Percentiles rank a stretch among this genome's conserved stretches.
Conservation (phyloP, 2,888 invertebrate genomes). For the Physocephala rufipes region DNA sequence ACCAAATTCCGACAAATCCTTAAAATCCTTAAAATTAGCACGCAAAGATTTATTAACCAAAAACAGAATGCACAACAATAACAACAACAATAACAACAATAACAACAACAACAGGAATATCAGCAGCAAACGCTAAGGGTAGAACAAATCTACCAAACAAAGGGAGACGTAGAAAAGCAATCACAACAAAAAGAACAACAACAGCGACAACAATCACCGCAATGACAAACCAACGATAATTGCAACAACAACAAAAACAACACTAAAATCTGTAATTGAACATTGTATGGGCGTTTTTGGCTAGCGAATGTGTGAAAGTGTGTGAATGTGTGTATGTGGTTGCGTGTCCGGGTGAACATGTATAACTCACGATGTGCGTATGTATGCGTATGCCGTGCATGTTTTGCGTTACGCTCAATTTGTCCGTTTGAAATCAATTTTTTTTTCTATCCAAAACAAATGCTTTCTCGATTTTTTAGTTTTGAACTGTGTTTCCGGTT, state of each 20-base stretch:
- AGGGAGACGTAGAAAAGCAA: too few relatives aligned
- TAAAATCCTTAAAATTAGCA: slow-evolving; percentile 35
- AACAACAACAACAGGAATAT: slow-evolving; percentile 11
- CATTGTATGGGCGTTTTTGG: too few relatives aligned
- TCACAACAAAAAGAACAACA: neutral
- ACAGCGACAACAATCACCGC: too few relatives aligned
- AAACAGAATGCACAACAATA: neutral
- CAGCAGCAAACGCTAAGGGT: too few relatives aligned
- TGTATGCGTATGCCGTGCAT: slow-evolving; percentile 3
- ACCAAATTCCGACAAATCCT: slow-evolving; percentile 31
- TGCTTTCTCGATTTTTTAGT: slow-evolving; percentile 23
- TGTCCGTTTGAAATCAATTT: slow-evolving; percentile 30
- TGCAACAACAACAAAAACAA: too few relatives aligned
- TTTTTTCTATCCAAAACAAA: slow-evolving; percentile 31
- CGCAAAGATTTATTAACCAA: slow-evolving; percentile 31
- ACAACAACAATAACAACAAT: slow-evolving; percentile 1
- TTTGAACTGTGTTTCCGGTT: slow-evolving; percentile 5
- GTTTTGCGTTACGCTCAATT: slow-evolving; percentile 32
- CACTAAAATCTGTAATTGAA: too few relatives aligned
- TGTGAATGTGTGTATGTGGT: neutral
- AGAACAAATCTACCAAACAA: too few relatives aligned
- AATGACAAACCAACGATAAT: too few relatives aligned
- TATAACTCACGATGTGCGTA: slow-evolving; percentile 13
- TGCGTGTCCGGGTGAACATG: too few relatives aligned
- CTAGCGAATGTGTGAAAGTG: too few relatives aligned